Conservation (phyloP, 2,888 invertebrate species). For the Abscondita cerata region DNA sequence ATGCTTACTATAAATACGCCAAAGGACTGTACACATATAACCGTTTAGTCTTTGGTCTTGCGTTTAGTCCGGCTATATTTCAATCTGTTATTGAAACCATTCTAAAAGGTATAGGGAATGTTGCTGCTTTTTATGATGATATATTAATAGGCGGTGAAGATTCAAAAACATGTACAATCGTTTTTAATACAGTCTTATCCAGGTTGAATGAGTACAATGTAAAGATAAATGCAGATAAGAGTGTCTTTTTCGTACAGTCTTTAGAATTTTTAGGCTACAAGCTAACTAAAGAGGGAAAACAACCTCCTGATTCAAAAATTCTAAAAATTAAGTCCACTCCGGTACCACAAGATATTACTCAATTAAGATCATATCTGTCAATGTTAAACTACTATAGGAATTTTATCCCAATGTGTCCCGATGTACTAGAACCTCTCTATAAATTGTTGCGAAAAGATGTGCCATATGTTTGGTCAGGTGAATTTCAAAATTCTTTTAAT, state of each 20-base stretch:
- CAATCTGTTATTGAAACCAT: neutral
- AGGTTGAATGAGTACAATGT: neutral
- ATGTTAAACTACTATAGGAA: neutral
- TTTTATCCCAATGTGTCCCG: neutral
- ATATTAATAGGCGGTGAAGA: neutral
- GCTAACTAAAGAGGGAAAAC: too few relatives aligned
- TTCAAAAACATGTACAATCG: neutral
- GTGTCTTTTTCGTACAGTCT: neutral
- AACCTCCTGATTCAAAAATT: too few relatives aligned
- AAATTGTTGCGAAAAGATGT: too few relatives aligned
- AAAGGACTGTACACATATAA: neutral
- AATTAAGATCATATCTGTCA: neutral
- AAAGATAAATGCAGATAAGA: neutral
- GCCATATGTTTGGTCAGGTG: too few relatives aligned
- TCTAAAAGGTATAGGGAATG: neutral
- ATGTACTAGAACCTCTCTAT: too few relatives aligned
- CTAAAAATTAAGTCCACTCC: too few relatives aligned
- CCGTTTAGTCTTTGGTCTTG: slow-evolving; percentile 3
- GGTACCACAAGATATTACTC: neutral
- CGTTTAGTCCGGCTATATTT: neutral
- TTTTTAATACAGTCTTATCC: neutral
- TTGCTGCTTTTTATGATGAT: neutral
- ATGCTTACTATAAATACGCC: slow-evolving; percentile 4
- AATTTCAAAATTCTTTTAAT: too few relatives aligned
- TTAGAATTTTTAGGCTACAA: too few relatives aligned